Evolutionary conservation across 1,140 invertebrate species (phyloP).

Genomic region (Phymastichus coffea): DNA sequence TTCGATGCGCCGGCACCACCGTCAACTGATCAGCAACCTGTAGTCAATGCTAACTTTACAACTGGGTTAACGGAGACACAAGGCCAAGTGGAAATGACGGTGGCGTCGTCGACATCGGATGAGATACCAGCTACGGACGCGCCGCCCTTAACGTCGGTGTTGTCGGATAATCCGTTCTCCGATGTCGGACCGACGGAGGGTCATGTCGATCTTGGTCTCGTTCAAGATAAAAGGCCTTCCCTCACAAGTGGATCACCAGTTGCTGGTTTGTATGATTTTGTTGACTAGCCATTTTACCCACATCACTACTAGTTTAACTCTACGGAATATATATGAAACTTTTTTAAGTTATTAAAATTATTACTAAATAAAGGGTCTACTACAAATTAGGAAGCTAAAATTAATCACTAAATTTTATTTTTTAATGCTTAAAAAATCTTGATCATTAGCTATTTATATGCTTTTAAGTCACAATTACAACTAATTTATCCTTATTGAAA

Average conservation of each 20-base stretch:
- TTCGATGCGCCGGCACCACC: conserved; percentile 44
- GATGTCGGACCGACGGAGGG: conserved; percentile 5
- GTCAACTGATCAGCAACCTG: neutral
- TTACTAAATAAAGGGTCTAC: too few species aligned
- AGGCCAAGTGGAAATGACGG: neutral
- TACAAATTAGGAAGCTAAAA: too few species aligned
- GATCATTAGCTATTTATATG: too few species aligned
- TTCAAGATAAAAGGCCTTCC: neutral
- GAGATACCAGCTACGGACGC: conserved; percentile 34
- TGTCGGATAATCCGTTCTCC: conserved; percentile 26
- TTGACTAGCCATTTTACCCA: too few species aligned
- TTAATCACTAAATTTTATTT: too few species aligned
- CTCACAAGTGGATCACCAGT: neutral
- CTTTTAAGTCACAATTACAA: too few species aligned
- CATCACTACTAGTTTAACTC: too few species aligned
- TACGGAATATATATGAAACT: too few species aligned
- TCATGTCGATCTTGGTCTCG: neutral
- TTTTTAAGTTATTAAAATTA: too few species aligned
- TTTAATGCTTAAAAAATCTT: too few species aligned
- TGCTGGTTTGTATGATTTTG: conserved; percentile 1
- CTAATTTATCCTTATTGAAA: too few species aligned
- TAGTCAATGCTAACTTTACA: conserved; percentile 12
- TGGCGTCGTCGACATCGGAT: neutral
- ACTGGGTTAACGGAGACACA: conserved; percentile 16
- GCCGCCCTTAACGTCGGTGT: conserved; percentile 34